A percentile compares a stretch with the other conserved stretches of the same genome.
Evolutionary conservation across 1,140 invertebrate genomes (phyloP).

Genomic region (Battus philenor): DNA sequence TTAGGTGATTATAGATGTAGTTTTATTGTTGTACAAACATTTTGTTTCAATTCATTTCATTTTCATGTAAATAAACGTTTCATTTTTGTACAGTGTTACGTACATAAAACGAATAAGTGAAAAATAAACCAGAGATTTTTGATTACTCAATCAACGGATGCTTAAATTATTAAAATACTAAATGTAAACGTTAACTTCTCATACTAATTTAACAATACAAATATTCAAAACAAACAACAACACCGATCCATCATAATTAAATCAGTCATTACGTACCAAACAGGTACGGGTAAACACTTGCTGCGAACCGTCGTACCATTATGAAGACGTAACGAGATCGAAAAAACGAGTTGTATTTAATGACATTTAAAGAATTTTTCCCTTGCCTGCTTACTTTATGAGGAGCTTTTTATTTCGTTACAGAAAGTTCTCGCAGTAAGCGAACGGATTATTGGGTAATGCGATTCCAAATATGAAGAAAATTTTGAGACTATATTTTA

Average conservation of each 20-base stretch:
- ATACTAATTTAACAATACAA: too few species aligned
- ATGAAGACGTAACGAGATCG: constrained; percentile 10
- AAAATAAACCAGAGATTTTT: too few species aligned
- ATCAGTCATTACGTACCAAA: constrained; percentile 9
- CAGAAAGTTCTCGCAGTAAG: background rate
- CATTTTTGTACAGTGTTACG: too few species aligned
- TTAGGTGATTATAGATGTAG: constrained; percentile 2
- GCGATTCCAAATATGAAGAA: too few species aligned
- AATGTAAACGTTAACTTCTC: too few species aligned
- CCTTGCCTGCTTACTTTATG: constrained; percentile 5
- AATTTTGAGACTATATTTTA: too few species aligned
- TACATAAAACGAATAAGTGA: too few species aligned
- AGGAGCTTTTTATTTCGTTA: constrained; percentile 5
- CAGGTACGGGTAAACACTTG: constrained; percentile 11
- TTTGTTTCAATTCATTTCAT: too few species aligned
- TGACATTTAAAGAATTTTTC: constrained; percentile 17
- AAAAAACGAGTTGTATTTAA: constrained; percentile 17
- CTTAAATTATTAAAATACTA: too few species aligned
- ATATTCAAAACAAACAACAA: constrained; percentile 4
- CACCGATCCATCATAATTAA: constrained; percentile 13
- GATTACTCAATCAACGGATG: too few species aligned
- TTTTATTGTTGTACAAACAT: background rate
- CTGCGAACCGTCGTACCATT: constrained; percentile 1
- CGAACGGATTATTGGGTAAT: too few species aligned
- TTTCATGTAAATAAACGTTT: too few species aligned